Evolutionary conservation across 2,797 vertebrate species (phyloP).

Genomic region (Tangara arthus): DNA sequence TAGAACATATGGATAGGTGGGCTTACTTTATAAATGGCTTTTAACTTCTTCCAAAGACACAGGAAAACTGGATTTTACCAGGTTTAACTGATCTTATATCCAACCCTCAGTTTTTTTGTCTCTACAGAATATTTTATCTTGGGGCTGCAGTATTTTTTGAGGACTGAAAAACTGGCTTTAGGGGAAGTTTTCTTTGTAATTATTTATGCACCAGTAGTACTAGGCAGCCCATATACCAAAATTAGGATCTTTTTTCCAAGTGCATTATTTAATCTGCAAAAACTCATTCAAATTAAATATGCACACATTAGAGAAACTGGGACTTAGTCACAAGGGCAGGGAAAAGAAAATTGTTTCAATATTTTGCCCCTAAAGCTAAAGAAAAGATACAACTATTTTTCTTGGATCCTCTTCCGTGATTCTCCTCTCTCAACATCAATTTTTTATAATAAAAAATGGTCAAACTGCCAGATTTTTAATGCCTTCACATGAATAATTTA

Average conservation of each 20-base stretch:
- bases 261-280: neutral
- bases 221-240: neutral
- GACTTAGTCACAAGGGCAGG: constrained; percentile 5
- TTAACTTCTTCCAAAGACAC: neutral
- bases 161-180: neutral
- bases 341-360: constrained; percentile 35
- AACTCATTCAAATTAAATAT: neutral
- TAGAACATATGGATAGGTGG: neutral
- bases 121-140: neutral
- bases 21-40: neutral
- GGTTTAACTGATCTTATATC: neutral
- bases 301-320: neutral
- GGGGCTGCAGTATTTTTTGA: neutral
- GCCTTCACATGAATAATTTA: constrained; percentile 17
- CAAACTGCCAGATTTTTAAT: neutral
- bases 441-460: neutral
- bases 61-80: neutral
- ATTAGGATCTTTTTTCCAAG: neutral
- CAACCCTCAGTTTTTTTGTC: neutral
- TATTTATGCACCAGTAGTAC: neutral
- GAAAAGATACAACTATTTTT: constrained; percentile 26
- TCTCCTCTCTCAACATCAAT: constrained; percentile 2
- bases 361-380: constrained; percentile 23
- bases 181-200: neutral
- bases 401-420: neutral